Conservation (phyloP, 35 echinoderm and acorn worm genomes). For the Apostichopus japonicus region DNA sequence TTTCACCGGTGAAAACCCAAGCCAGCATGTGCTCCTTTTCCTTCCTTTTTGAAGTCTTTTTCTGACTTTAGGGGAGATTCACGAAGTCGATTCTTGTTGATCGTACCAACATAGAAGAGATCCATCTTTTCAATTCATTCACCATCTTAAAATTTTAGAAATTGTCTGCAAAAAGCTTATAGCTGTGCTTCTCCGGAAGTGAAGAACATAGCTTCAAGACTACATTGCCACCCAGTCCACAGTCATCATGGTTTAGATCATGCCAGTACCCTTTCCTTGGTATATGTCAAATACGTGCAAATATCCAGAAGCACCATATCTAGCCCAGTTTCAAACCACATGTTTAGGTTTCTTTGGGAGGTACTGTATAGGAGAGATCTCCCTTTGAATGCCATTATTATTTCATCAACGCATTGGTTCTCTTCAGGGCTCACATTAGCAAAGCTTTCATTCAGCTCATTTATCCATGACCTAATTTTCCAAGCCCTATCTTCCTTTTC, state of each 20-base stretch:
- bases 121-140: slow-evolving; percentile 21
- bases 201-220: slow-evolving; percentile 12
- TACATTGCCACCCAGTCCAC: slow-evolving; percentile 27
- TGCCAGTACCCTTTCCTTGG: background rate
- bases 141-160: slow-evolving; percentile 16
- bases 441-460: background rate
- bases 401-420: slow-evolving; percentile 34
- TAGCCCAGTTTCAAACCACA: slow-evolving; percentile 51
- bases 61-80: background rate
- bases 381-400: slow-evolving; percentile 45
- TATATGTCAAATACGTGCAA: slow-evolving; percentile 29
- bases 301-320: slow-evolving; percentile 27
- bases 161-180: slow-evolving; percentile 18
- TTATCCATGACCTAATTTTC: slow-evolving; percentile 32
- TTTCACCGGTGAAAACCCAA: too few relatives aligned
- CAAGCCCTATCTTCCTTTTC: slow-evolving; percentile 44
- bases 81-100: slow-evolving; percentile 23
- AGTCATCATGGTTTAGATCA: background rate
- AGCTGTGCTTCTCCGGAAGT: background rate
- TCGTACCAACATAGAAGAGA: slow-evolving; percentile 33
- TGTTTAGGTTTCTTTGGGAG: background rate
- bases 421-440: background rate
- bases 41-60: slow-evolving; percentile 1
- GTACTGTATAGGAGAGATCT: background rate
- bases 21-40: slow-evolving; percentile 3